Evolutionary conservation across 2,797 vertebrate genomes (phyloP).

Genomic region (Picus viridis): DNA sequence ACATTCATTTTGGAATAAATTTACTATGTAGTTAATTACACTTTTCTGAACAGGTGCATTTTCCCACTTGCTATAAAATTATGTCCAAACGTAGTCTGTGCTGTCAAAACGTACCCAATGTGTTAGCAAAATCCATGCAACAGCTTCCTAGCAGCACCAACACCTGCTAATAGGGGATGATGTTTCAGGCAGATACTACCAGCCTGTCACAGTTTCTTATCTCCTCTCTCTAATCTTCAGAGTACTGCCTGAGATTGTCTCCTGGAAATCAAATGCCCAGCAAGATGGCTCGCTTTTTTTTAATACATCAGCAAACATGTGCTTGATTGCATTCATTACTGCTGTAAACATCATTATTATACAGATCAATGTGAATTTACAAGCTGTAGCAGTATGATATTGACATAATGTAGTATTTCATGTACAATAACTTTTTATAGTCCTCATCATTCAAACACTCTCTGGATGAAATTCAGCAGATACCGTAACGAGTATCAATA

Average conservation of each 20-base stretch:
- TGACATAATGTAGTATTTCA: constrained; percentile 8
- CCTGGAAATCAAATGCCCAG: constrained; percentile 48
- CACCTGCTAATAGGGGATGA: constrained; percentile 42
- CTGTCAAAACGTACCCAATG: background rate
- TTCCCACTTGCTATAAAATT: constrained; percentile 2
- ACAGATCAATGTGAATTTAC: constrained; percentile 6
- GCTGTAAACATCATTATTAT: constrained; percentile 31
- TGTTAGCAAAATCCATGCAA: background rate
- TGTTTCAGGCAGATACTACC: constrained; percentile 34
- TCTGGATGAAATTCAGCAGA: background rate
- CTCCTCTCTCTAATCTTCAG: constrained; percentile 49
- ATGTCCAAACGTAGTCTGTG: background rate
- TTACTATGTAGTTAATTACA: background rate
- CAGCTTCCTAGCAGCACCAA: constrained; percentile 23
- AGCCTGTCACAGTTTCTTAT: constrained; percentile 46
- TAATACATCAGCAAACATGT: background rate
- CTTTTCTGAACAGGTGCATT: constrained; percentile 18
- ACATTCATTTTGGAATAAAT: background rate
- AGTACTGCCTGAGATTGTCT: constrained; percentile 39
- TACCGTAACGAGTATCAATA: background rate
- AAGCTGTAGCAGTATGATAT: background rate
- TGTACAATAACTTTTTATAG: constrained; percentile 22
- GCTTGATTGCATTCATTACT: constrained; percentile 11
- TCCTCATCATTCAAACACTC: background rate
- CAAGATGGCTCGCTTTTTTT: constrained; percentile 2